phyloP scores from a whole-genome alignment of 35 echinoderm and acorn worm genomes.

The Holothuria glaberrima region DNA sequence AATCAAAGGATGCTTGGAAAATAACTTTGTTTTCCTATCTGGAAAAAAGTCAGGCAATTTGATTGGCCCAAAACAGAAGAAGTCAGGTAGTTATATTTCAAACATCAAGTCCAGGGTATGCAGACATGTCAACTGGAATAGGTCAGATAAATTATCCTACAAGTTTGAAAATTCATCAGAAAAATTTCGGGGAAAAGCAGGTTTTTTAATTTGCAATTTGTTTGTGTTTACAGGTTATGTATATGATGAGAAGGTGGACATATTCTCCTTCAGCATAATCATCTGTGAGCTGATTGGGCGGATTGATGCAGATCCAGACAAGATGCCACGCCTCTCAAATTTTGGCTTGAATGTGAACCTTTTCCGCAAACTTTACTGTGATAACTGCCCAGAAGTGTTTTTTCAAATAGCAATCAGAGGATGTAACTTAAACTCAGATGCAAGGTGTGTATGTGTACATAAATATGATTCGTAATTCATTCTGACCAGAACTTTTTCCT shows the following conservation, averaged over 20 bases:
- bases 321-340: constrained; percentile 76
- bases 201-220: no score
- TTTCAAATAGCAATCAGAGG: constrained; percentile 80
- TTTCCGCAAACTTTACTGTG: constrained; percentile 75
- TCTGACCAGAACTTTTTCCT: background rate
- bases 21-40: no score
- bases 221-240: constrained; percentile 60
- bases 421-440: constrained; percentile 82
- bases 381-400: constrained; percentile 76
- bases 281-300: constrained; percentile 94
- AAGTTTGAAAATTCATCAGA: no score
- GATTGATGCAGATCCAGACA: constrained; percentile 81
- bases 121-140: no score
- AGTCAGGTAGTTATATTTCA: no score
- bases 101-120: no score
- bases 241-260: constrained; percentile 95
- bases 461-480: background rate
- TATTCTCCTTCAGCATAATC: constrained; percentile 93
- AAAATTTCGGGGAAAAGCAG: no score
- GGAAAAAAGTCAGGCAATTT: no score
- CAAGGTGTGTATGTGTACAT: constrained; percentile 51
- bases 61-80: no score
- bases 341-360: constrained; percentile 85
- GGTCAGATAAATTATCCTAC: no score
- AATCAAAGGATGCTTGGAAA: no score